These are phyloP conservation scores for Tromatobia lineatoria DNA, from an alignment of 2,888 invertebrate genomes.

Conservation along the genomic window DNA sequence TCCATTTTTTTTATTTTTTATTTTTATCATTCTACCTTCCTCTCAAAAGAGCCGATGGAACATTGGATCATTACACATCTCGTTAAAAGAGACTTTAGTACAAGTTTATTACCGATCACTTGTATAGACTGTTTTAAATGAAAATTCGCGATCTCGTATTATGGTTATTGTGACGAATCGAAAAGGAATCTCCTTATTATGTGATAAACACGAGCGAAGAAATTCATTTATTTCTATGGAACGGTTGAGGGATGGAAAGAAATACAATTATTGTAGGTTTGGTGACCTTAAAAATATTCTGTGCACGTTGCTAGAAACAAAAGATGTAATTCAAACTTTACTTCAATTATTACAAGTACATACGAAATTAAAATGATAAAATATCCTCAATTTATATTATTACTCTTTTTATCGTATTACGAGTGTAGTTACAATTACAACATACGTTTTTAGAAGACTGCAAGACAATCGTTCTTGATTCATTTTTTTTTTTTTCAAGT, in stretches of 20 bases:
- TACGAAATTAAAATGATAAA: no score
- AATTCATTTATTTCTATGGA: neutral
- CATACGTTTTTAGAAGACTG: no score
- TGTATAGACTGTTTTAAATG: neutral
- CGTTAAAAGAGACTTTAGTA: constrained; percentile 19
- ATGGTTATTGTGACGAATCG: neutral
- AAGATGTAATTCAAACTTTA: no score
- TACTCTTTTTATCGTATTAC: no score
- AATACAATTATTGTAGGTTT: neutral
- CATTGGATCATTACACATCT: constrained; percentile 31
- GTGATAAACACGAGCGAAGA: neutral
- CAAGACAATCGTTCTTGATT: no score
- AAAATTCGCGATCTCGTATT: neutral
- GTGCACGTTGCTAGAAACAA: no score
- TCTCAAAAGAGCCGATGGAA: constrained; percentile 28
- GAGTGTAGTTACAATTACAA: no score
- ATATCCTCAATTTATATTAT: no score
- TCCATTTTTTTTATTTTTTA: constrained; percentile 33
- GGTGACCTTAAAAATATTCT: no score
- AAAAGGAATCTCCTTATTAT: neutral
- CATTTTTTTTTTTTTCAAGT: no score
- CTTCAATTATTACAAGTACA: no score
- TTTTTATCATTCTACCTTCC: constrained; percentile 33
- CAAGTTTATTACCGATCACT: constrained; percentile 10
- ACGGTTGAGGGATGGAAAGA: neutral